Evolutionary conservation across 2,888 invertebrate genomes (phyloP), one percentile per base, ranked within the genome.

Genomic region (Ormia ochracea): DNA sequence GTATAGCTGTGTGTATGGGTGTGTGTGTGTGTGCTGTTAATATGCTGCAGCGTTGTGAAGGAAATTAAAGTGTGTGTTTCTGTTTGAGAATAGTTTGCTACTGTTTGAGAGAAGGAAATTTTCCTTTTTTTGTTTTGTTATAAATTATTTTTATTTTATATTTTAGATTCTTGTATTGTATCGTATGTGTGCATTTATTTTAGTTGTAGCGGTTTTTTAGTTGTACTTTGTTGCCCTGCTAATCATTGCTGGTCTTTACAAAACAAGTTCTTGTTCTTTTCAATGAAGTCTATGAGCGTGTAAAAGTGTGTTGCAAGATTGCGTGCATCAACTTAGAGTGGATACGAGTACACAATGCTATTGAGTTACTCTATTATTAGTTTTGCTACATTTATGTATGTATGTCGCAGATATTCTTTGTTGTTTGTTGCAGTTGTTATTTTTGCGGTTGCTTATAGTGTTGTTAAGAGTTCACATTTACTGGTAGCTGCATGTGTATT

Each of bases 231-330:
- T 63, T 63, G 48, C 2, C 14, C 58, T 48, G 17, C 54, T 41
- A 17, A 31, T 50, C 31, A 17, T 68, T 45, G 69, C 43, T 56
- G n/a, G 23, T 63, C 21, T 58, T 48, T 59, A 50, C 26, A 41
- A 70, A 79, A 79, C 79, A 61, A 72, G 70, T 75, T 79, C 59
- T 75, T 66, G 48, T 75, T 79, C 66, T 79, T 65, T 45, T 65
- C 43, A 54, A 36, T 45, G n/a, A 73, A 56, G n/a, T 54, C 19
- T 23, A 21, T 65, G n/a, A 36, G 6, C 26, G 21, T 52, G 41
- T 10, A 17, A 10, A 10, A 19, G 5, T 52, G 33, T 19, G 4
- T 69, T 31, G n/a, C 43, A 4, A 4, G 31, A 14, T 68, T 21
- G 48, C 17, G 19, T 48, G 23, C 28, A n/a, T 48, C 38, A 19